Evolutionary conservation across 1,140 invertebrate genomes (phyloP), one percentile per base, ranked within the genome.

Genomic region (Octopus bimaculoides): DNA sequence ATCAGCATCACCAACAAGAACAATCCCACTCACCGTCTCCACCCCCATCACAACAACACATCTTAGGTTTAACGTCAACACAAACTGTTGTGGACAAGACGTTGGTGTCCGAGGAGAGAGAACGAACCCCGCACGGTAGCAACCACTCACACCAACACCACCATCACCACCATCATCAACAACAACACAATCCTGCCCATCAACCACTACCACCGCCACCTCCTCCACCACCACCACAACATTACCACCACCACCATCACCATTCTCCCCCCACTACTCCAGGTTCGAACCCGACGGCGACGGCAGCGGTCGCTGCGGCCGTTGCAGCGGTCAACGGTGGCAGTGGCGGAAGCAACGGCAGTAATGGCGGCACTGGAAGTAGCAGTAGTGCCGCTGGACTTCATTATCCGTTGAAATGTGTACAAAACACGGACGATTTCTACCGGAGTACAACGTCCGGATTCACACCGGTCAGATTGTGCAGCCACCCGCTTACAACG

Each of bases 401-500:
- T 5, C 74, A 75, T 41, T 75, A 75, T 54, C 20, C 74, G 74
- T 17, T 75, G 41, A 75, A 75, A 41, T 75, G 74, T 52, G 74
- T 41, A 12, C 74, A 20, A 52, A 75, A 75, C 20, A 52, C 74
- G 26, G 74, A 75, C 5, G 52, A 54, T 17, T 54, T 20, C 14
- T 75, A 75, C 52, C 74, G 74, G n/a, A 41, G 52, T 41, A 8
- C 74, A 5, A 14, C 74, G 74, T 8, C 41, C 17, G 74, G 74
- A 14, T 75, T 75, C 20, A 75, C 74, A 7, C 74, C 74, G 41
- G 74, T 75, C 5, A n/a, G 74, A 41, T 54, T 75, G 14, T 75
- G 74, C 20, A 54, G 41, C 74, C 74, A 75, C 41, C 74, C 74
- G 5, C 74, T 75, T 9, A 20, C 17, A n/a, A n/a, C 66, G 14